Evolutionary conservation across 1,140 invertebrate genomes (phyloP).

Genomic region (Formica selysi): DNA sequence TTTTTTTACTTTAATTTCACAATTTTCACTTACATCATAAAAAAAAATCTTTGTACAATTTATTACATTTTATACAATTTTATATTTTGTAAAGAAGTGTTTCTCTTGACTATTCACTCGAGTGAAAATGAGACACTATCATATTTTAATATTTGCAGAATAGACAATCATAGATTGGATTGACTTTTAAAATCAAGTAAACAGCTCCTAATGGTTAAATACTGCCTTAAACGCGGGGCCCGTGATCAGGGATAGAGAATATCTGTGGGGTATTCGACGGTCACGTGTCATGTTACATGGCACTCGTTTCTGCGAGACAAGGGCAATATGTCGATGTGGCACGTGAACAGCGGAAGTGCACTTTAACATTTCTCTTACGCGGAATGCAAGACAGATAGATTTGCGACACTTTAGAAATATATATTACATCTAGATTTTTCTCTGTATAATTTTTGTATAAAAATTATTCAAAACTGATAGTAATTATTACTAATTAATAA

Average conservation of each 20-base stretch:
- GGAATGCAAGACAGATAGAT: constrained; percentile 18
- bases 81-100: constrained; percentile 4
- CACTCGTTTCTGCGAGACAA: constrained; percentile 75
- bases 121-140: constrained; percentile 19
- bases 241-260: constrained; percentile 59
- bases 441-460: background rate
- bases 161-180: constrained; percentile 46
- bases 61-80: background rate
- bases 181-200: constrained; percentile 83
- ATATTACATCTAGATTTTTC: background rate
- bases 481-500: background rate
- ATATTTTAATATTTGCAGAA: constrained; percentile 38
- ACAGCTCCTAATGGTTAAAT: constrained; percentile 83
- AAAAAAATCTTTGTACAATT: background rate
- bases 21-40: background rate
- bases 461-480: background rate
- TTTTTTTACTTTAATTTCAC: background rate
- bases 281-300: constrained; percentile 84
- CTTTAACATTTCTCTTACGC: constrained; percentile 33
- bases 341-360: constrained; percentile 78
- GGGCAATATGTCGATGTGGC: constrained; percentile 82
- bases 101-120: background rate
- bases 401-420: constrained; percentile 5
- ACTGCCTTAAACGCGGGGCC: constrained; percentile 67
- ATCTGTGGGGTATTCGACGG: constrained; percentile 73